These are phyloP conservation scores for Thyatira batis DNA, from an alignment of 2,888 invertebrate species.

Conservation along the genomic window DNA sequence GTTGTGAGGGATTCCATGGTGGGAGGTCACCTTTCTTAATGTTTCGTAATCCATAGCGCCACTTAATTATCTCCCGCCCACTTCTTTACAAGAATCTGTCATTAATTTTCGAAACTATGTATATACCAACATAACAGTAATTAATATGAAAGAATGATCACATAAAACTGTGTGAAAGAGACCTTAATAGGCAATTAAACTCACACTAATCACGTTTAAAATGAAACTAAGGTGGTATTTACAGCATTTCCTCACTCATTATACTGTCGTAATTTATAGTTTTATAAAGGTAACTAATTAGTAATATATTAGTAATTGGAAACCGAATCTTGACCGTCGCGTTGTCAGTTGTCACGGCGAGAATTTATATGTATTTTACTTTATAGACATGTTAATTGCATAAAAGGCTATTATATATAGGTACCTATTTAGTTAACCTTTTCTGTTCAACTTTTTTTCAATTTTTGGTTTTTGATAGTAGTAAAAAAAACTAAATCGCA, in stretches of 20 bases:
- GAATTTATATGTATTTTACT: conserved; percentile 34
- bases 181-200: conserved; percentile 49
- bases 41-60: not conserved
- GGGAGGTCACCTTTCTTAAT: not conserved
- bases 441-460: not conserved
- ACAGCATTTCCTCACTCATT: conserved; percentile 55
- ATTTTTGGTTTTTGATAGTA: conserved; percentile 11
- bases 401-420: conserved; percentile 17
- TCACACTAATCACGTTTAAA: conserved; percentile 36
- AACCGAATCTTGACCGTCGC: conserved; percentile 34
- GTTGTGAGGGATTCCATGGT: not conserved
- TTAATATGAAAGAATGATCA: conserved; percentile 29
- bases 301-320: conserved; percentile 60
- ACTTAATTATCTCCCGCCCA: not conserved
- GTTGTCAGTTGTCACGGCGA: conserved; percentile 25
- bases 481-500: no score
- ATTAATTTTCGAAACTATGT: not conserved
- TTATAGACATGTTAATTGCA: conserved; percentile 47
- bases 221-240: conserved; percentile 40
- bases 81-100: not conserved
- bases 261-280: conserved; percentile 54
- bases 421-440: not conserved
- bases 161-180: conserved; percentile 40
- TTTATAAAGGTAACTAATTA: conserved; percentile 48
- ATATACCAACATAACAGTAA: conserved; percentile 13